These are phyloP conservation scores for Drosophila ustulata DNA, from an alignment of 2,888 invertebrate species.

Conservation along the genomic window DNA sequence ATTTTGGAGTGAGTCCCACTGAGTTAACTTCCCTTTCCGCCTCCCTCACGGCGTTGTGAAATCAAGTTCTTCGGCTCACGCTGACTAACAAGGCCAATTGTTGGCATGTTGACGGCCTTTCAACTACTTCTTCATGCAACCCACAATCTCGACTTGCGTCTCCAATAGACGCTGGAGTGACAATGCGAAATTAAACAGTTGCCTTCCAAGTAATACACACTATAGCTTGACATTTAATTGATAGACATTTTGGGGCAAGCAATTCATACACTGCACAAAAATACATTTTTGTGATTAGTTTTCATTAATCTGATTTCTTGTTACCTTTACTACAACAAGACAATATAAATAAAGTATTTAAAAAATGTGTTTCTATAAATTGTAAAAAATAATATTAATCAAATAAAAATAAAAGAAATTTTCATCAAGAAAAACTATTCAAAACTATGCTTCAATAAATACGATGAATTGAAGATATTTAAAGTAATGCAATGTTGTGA, in stretches of 20 bases:
- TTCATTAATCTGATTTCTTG: too few species aligned
- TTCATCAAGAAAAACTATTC: too few species aligned
- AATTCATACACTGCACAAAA: neutral
- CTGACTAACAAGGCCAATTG: constrained; percentile 63
- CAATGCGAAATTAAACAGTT: constrained; percentile 16
- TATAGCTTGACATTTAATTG: constrained; percentile 1
- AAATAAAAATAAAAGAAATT: too few species aligned
- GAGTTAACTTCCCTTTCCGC: neutral
- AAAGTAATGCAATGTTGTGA: too few species aligned
- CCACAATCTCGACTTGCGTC: constrained; percentile 24
- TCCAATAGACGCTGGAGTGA: neutral
- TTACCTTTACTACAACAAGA: too few species aligned
- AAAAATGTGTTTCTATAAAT: too few species aligned
- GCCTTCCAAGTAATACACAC: neutral
- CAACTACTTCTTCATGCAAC: constrained; percentile 24
- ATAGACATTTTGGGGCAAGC: neutral
- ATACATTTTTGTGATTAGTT: neutral
- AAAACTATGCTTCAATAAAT: too few species aligned
- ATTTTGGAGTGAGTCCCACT: constrained; percentile 26
- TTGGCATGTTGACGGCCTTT: constrained; percentile 52
- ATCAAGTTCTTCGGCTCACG: constrained; percentile 47
- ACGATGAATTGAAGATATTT: too few species aligned
- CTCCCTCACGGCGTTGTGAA: constrained; percentile 11
- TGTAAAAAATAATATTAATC: too few species aligned
- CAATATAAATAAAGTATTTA: too few species aligned